Percentiles rank a stretch among this genome's conserved stretches.
Evolutionary conservation across 2,888 invertebrate genomes (phyloP).

Genomic region (Nymphalis urticae): DNA sequence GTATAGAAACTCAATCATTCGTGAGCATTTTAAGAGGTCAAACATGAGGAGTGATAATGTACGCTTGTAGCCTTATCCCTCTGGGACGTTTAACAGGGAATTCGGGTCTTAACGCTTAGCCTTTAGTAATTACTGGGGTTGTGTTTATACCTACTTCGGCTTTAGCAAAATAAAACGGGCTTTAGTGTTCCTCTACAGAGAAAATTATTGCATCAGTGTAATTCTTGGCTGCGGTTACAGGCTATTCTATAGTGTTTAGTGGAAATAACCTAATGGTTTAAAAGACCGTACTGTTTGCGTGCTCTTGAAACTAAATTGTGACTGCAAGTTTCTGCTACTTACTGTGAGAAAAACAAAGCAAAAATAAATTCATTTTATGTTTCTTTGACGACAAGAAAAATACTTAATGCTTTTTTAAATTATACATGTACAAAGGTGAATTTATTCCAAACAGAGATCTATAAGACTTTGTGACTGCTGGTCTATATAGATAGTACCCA

Average conservation of each 20-base stretch:
- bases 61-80: conserved; percentile 59
- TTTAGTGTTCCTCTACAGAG: conserved; percentile 37
- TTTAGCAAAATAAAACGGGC: conserved; percentile 42
- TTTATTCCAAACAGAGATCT: too few species aligned
- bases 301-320: background rate
- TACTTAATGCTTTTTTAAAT: too few species aligned
- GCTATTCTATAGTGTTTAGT: conserved; percentile 21
- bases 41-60: conserved; percentile 68
- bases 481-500: too few species aligned
- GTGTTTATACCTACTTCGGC: conserved; percentile 54
- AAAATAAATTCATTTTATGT: background rate
- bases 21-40: conserved; percentile 53
- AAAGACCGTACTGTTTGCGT: background rate
- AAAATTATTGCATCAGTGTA: conserved; percentile 42
- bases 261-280: conserved; percentile 18
- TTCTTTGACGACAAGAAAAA: background rate
- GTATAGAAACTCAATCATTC: conserved; percentile 35
- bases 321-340: background rate
- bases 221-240: conserved; percentile 39
- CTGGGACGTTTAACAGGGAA: conserved; percentile 70
- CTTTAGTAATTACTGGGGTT: conserved; percentile 72
- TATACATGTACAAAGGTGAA: too few species aligned
- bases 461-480: too few species aligned
- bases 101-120: conserved; percentile 71
- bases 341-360: too few species aligned